Evolutionary conservation across 1,140 invertebrate genomes (phyloP).

Genomic region (Brachionus manjavacas): DNA sequence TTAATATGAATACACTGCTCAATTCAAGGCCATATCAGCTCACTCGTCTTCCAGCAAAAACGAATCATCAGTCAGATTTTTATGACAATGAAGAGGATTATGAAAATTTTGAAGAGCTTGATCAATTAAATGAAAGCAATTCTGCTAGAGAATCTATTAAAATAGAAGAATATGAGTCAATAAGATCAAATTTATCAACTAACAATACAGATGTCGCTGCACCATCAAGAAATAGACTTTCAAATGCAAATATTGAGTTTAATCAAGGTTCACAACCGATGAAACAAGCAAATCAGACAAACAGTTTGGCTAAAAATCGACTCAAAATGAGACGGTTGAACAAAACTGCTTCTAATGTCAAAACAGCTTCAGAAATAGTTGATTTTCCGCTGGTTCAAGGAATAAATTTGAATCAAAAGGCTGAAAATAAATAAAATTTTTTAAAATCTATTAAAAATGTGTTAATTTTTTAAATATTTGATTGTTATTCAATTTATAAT

Average conservation of each 20-base stretch:
- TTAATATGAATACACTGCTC: background rate
- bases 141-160: background rate
- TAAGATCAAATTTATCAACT: background rate
- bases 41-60: background rate
- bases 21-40: background rate
- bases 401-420: background rate
- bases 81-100: background rate
- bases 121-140: background rate
- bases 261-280: background rate
- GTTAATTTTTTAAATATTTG: too few relatives aligned
- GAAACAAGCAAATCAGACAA: background rate
- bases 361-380: background rate
- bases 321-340: background rate
- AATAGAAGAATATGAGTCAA: conserved; percentile 25
- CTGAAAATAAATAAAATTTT: background rate
- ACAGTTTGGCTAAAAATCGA: background rate
- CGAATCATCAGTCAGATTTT: background rate
- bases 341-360: background rate
- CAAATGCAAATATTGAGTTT: background rate
- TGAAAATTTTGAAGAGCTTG: background rate
- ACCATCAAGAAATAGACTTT: background rate
- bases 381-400: background rate
- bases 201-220: background rate
- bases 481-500: too few relatives aligned
- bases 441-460: background rate